phyloP scores from a whole-genome alignment of 2,797 vertebrate species.

The Tangara arthus region DNA sequence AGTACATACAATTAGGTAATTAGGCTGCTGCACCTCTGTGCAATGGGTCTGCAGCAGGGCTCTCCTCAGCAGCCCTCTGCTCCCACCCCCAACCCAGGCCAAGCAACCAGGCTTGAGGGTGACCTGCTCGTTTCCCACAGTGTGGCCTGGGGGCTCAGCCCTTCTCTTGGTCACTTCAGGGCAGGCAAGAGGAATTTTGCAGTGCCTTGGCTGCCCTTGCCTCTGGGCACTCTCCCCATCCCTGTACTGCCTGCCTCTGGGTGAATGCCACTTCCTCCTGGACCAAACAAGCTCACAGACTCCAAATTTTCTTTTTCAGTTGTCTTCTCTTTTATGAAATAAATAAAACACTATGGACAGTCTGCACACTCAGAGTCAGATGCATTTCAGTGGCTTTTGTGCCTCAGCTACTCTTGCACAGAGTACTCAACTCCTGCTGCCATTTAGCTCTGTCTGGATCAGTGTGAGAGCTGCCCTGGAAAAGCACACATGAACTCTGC shows the following conservation, averaged over 20 bases:
- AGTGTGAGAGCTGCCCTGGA: background rate
- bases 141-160: background rate
- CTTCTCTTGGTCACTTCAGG: accelerated
- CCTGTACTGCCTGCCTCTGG: background rate
- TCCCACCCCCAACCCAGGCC: background rate
- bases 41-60: background rate
- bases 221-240: background rate
- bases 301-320: background rate
- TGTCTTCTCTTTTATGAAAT: background rate
- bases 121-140: accelerated
- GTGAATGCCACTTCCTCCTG: background rate
- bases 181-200: background rate
- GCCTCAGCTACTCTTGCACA: background rate
- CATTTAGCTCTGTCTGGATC: accelerated
- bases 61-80: background rate
- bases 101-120: background rate
- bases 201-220: background rate
- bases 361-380: background rate
- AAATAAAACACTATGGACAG: background rate
- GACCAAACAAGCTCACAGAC: background rate
- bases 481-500: accelerated
- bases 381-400: background rate
- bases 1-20: background rate
- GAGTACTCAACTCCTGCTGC: background rate
- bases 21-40: background rate